Percentiles rank a stretch among this genome's conserved stretches.
Evolutionary conservation across 2,888 invertebrate genomes (phyloP).

Genomic region (Cheilosia pagana): DNA sequence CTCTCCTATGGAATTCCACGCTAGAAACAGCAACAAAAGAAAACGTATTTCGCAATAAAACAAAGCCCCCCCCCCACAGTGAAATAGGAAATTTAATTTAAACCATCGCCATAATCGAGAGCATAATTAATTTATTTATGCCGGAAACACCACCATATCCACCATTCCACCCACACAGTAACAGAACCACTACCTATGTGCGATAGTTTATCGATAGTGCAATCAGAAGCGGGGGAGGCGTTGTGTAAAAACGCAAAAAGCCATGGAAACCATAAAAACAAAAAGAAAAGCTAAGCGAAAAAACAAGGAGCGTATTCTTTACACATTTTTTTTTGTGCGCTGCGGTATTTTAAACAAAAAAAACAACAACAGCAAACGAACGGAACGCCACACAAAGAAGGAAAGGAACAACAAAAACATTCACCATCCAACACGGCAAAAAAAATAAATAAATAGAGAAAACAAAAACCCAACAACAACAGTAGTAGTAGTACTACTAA

Average conservation of each 20-base stretch:
- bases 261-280: constrained; percentile 16
- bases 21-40: constrained; percentile 6
- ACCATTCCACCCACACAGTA: constrained; percentile 6
- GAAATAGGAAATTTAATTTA: constrained; percentile 6
- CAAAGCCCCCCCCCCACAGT: not conserved
- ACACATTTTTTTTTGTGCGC: constrained; percentile 19
- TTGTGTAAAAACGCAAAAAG: not conserved
- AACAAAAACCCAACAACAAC: constrained; percentile 63
- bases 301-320: constrained; percentile 38
- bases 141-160: constrained; percentile 32
- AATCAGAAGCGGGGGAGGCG: not conserved
- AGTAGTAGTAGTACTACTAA: not conserved
- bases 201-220: constrained; percentile 21
- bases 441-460: constrained; percentile 34
- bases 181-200: not conserved
- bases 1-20: constrained; percentile 27
- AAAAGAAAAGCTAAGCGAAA: constrained; percentile 26
- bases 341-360: constrained; percentile 44
- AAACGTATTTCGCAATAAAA: constrained; percentile 3
- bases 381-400: constrained; percentile 14
- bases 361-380: constrained; percentile 23
- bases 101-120: constrained; percentile 29
- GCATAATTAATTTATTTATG: constrained; percentile 42
- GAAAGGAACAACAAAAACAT: constrained; percentile 52
- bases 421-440: constrained; percentile 9